Conservation (phyloP, 2,797 vertebrate species). For the Tadarida brasiliensis region DNA sequence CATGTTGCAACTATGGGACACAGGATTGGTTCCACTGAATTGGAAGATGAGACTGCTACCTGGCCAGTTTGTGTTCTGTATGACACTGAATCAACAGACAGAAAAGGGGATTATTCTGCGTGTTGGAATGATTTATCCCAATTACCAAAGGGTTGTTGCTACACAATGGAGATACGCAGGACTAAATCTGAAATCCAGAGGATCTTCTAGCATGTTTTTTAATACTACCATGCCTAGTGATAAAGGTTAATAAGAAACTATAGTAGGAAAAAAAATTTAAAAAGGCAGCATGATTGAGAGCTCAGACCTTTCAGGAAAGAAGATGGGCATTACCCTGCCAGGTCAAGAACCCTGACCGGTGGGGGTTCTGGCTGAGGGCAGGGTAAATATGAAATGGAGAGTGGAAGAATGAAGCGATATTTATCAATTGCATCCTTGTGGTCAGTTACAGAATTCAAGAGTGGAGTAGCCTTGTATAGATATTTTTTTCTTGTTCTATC, state of each 20-base stretch:
- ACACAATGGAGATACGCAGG: not conserved
- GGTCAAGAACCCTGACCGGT: not conserved
- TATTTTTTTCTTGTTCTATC: not conserved
- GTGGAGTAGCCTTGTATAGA: not conserved
- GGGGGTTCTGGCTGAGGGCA: not conserved
- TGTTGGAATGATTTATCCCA: not conserved
- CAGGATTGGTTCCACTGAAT: not conserved
- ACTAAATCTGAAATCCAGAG: not conserved
- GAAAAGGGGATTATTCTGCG: not conserved
- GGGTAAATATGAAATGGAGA: not conserved
- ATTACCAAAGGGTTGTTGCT: not conserved
- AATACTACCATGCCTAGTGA: not conserved
- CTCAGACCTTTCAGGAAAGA: not conserved
- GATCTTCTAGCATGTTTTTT: not conserved
- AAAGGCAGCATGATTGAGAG: not conserved
- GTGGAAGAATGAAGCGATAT: not conserved
- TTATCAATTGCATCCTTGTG: not conserved
- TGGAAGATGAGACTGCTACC: not conserved
- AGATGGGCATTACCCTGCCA: not conserved
- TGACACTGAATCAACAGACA: not conserved
- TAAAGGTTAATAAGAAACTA: constrained; percentile 3
- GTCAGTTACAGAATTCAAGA: not conserved
- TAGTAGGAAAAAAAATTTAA: not conserved
- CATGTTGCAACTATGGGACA: not conserved
- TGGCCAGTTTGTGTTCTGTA: not conserved